A percentile compares a stretch with the other conserved stretches of the same genome.
Evolutionary conservation across 92 coral and sea anemone genomes (phyloP).

Genomic region (Scolanthus callimorphus): DNA sequence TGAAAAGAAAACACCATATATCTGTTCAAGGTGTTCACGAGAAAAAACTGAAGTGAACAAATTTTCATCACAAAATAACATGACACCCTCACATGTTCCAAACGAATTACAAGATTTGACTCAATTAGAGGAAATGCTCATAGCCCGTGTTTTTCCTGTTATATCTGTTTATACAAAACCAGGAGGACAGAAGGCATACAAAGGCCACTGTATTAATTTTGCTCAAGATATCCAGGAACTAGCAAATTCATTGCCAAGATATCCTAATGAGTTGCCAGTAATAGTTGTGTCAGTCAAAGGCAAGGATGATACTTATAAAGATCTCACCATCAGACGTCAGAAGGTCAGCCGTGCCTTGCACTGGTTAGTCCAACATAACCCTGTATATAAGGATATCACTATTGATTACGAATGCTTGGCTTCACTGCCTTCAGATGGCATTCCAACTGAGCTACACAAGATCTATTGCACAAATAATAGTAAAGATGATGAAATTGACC

Average conservation of each 20-base stretch:
- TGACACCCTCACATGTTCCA: constrained; percentile 70
- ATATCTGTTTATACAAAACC: constrained; percentile 67
- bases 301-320: no score
- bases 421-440: constrained; percentile 42
- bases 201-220: no score
- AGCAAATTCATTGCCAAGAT: no score
- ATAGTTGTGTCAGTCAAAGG: constrained; percentile 26
- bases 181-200: no score
- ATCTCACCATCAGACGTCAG: background rate
- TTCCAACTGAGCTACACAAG: constrained; percentile 38
- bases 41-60: constrained; percentile 49
- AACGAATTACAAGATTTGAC: constrained; percentile 63
- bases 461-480: constrained; percentile 19
- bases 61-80: constrained; percentile 57
- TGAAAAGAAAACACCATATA: constrained; percentile 6
- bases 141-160: constrained; percentile 69
- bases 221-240: no score
- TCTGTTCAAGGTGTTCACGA: constrained; percentile 21
- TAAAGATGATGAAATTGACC: constrained; percentile 41
- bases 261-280: constrained; percentile 50
- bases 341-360: constrained; percentile 32
- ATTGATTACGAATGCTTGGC: constrained; percentile 44
- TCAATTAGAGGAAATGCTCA: constrained; percentile 75
- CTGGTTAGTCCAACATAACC: constrained; percentile 59
- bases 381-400: constrained; percentile 55